phyloP scores from a whole-genome alignment of 2,797 vertebrate species.

The Fundulus diaphanus region DNA sequence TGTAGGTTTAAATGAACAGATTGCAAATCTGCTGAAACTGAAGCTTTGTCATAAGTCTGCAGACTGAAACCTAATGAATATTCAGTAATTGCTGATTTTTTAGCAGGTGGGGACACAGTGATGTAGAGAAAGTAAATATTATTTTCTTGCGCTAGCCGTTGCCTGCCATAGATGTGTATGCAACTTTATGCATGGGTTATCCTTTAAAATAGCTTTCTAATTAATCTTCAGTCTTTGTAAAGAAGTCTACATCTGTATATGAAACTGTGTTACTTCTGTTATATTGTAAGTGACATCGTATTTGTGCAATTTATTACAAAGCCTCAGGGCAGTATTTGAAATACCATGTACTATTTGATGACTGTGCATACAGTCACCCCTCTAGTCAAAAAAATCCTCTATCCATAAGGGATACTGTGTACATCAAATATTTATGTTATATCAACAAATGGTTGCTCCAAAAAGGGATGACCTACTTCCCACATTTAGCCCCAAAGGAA shows the following conservation, averaged over 20 bases:
- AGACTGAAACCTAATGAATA: slow-evolving; percentile 62
- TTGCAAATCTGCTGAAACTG: slow-evolving; percentile 6
- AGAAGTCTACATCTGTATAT: neutral
- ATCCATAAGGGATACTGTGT: slow-evolving; percentile 70
- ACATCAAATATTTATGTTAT: slow-evolving; percentile 81
- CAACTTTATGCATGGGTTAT: neutral
- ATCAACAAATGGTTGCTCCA: slow-evolving; percentile 78
- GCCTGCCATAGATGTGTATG: neutral
- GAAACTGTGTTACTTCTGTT: neutral
- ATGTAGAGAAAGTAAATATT: slow-evolving; percentile 31
- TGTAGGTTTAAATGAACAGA: slow-evolving; percentile 1
- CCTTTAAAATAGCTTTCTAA: neutral
- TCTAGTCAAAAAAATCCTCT: slow-evolving; percentile 65
- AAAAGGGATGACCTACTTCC: slow-evolving; percentile 81
- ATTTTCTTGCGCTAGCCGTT: slow-evolving; percentile 30
- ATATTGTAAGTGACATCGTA: neutral
- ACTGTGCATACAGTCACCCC: slow-evolving; percentile 52
- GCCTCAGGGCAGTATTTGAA: slow-evolving; percentile 10
- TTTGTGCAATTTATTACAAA: neutral
- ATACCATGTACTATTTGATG: slow-evolving; percentile 35
- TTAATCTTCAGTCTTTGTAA: neutral
- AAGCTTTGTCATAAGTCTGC: slow-evolving; percentile 17
- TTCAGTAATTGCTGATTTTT: slow-evolving; percentile 54
- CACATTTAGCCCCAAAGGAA: slow-evolving; percentile 77
- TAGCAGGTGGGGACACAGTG: slow-evolving; percentile 51